Percentiles rank a stretch among this genome's conserved stretches.
Conservation (phyloP, 2,113 vertebrate species). For the Bambusicola thoracicus region DNA sequence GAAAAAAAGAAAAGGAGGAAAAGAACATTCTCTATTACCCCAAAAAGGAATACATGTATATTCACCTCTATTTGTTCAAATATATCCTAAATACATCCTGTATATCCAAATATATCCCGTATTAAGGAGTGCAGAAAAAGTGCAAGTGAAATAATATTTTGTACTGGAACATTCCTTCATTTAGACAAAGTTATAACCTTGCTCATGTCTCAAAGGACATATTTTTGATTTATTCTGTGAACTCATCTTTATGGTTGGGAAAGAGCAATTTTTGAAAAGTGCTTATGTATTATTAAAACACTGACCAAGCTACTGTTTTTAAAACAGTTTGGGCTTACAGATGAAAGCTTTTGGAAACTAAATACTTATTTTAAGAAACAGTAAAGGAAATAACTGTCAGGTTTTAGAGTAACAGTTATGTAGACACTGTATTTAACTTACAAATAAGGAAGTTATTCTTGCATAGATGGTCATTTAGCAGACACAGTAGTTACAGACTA, state of each 20-base stretch:
- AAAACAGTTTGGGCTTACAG: background rate
- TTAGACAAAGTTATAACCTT: background rate
- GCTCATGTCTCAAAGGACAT: background rate
- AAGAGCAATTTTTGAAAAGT: background rate
- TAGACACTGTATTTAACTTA: background rate
- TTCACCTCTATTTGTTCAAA: background rate
- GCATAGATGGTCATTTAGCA: background rate
- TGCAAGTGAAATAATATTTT: background rate
- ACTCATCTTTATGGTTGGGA: background rate
- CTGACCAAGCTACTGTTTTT: background rate
- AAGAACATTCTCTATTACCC: background rate
- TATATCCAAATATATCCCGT: background rate
- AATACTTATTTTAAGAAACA: background rate
- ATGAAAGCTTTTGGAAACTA: background rate
- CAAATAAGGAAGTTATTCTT: background rate
- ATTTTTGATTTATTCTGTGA: background rate
- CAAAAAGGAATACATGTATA: background rate
- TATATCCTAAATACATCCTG: background rate
- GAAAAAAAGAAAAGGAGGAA: background rate
- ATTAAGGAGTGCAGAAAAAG: background rate
- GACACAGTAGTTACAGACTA: rapidly evolving
- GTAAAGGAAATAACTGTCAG: background rate
- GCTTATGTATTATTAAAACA: background rate
- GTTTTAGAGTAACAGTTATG: background rate
- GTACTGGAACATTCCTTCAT: background rate